Base-by-base conservation (phyloP, 2,888 invertebrate genomes). In the Operophtera brumata region DNA sequence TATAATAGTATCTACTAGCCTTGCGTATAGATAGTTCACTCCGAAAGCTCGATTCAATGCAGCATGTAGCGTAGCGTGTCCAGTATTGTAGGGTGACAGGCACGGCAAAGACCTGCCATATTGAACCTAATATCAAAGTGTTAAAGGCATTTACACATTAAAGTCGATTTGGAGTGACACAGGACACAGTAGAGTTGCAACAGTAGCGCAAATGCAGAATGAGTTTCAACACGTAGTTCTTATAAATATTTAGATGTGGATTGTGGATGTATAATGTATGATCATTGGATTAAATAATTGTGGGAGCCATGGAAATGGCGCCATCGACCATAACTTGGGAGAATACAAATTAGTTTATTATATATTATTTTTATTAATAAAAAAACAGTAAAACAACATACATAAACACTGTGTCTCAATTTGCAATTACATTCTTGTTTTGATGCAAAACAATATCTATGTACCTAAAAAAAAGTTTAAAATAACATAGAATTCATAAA, bases 211-310 rank as follows among this genome's bases (percentile, higher is more conserved):
- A 47, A 32, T 45, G 26, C 37, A 32, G 57, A 54, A 48, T 53
- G 58, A 48, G 41, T 14, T 40, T 42, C 35, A 50, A 43, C 49
- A 60, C 59, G 62, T 64, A 62, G 71, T 72, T 73, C 75, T 69
- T 72, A 65, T 71, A 72, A 59, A 59, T 59, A 60, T 61, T 58
- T 49, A 60, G 54, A 35, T 47, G 46, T 14, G 37, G 56, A 65
- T 62, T 45, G 52, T 55, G 54, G 50, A 68, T 77, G 69, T 75
- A 75, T 77, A 73, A 76, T 75, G 73, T 72, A 77, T 75, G 75
- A 73, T 66, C 63, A 60, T 59, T 59, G 61, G 59, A 73, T 73
- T 71, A 69, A 69, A 72, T 64, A 69, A 64, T 65, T 64, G 69
- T 66, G 65, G 67, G 67, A 52, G 54, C 52, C 47, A 54, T 54